Evolutionary conservation across 2,113 vertebrate species (phyloP), one percentile per base, ranked within the genome.

Genomic region (Pangasianodon hypophthalmus): DNA sequence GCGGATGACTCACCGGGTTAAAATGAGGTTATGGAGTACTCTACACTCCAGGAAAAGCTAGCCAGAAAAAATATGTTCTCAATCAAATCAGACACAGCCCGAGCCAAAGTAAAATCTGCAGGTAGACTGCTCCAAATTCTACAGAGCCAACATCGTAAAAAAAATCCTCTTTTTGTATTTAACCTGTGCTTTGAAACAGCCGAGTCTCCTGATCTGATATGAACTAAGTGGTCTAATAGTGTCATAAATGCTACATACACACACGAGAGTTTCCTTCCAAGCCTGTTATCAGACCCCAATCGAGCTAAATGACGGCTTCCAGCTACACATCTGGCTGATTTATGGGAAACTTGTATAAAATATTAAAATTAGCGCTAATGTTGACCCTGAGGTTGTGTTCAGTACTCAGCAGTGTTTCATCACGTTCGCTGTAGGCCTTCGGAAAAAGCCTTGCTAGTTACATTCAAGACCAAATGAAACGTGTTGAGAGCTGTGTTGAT

Each of bases 1-100:
- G 79, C 21, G n/a, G 50, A 82, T 82, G 79, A 82, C 79, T 82
- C 79, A 82, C 50, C 29, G 29, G 48, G 79, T 82, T 82, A 54
- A 54, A 8, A 37, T 32, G 50, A 82, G 79, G 79, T 82, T 54
- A 82, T 1, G 1, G 50, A 54, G 79, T 32, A n/a, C 50, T 54
- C 50, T 8, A 37, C 50, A 18, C 79, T 54, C 79, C 46, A 16
- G 46, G 46, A 80, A 29, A 16, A n/a, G 46, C 77, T 50, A 80
- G 77, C 77, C 77, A 82, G 56, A 56, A 54, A 82, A 82, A 82
- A 54, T 56, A 54, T 54, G 79, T 18, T 32, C 37, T 82, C 79
- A 54, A 37, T 82, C 79, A 54, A 82, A 82, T 82, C 50, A 18
- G 79, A 56, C 29, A 19, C 16, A 32, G 14, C 32, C 29, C 29